Percentiles rank a stretch among this genome's conserved stretches.
These are phyloP conservation scores for Dryocosmus kuriphilus DNA, from an alignment of 2,888 invertebrate species.

Conservation along the genomic window DNA sequence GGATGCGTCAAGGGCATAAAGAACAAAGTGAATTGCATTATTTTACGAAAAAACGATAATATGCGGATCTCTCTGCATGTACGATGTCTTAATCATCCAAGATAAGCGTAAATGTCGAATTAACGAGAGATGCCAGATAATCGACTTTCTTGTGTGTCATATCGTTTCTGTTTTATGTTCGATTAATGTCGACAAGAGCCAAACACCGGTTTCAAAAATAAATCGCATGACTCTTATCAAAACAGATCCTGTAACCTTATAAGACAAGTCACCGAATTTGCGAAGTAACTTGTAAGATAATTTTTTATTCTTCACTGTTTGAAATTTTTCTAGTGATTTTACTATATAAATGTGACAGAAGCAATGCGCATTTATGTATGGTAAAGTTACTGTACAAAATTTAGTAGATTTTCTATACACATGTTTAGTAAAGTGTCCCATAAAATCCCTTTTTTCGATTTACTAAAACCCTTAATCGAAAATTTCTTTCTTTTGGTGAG, in stretches of 20 bases:
- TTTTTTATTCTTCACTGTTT: slow-evolving; percentile 7
- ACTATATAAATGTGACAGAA: too few relatives aligned
- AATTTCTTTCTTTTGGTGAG: too few relatives aligned
- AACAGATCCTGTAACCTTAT: background rate
- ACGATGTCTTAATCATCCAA: slow-evolving; percentile 23
- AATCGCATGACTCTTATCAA: slow-evolving; percentile 15
- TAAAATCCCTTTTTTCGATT: too few relatives aligned
- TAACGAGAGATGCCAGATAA: slow-evolving; percentile 4
- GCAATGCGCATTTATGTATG: too few relatives aligned
- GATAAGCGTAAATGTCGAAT: slow-evolving; percentile 7
- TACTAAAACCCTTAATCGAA: too few relatives aligned
- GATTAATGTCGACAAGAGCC: slow-evolving; percentile 22
- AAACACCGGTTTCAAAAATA: slow-evolving; percentile 3
- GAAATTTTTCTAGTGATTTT: too few relatives aligned
- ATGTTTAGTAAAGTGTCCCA: too few relatives aligned
- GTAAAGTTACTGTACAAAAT: too few relatives aligned
- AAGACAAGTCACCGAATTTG: slow-evolving; percentile 11
- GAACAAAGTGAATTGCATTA: slow-evolving; percentile 34
- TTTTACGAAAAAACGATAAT: slow-evolving; percentile 5
- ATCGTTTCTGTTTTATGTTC: slow-evolving; percentile 2
- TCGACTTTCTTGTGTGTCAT: slow-evolving; percentile 17
- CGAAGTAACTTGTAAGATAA: background rate
- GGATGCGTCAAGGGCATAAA: slow-evolving; percentile 24
- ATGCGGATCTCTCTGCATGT: slow-evolving; percentile 18
- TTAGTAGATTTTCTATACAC: too few relatives aligned